Base-by-base conservation (phyloP, 1,140 invertebrate species). In the Doryteuthis pealeii region DNA sequence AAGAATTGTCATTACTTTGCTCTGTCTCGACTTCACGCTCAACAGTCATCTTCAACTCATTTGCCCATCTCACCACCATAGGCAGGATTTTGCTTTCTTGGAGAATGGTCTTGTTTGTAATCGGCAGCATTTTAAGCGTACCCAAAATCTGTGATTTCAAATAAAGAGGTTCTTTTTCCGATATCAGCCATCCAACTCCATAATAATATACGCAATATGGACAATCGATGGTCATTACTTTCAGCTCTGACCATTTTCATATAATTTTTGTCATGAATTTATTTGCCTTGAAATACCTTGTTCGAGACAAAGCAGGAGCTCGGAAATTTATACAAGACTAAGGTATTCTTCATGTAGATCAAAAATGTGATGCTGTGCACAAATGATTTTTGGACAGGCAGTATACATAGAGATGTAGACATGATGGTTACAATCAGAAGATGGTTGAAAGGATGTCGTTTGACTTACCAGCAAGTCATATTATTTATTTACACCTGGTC, bases 221-320 rank as follows among this genome's bases (percentile, higher is more conserved):
- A 91, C 0, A 91, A 89, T 74, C 95, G 91, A 33, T 93, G 92
- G 69, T 92, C 90, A 32, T 91, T 87, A 75, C 94, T 92, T 87
- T 96, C 94, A 8, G 94, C 95, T 22, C 96, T 91, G 31, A 98
- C 95, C 93, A 98, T 96, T 72, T n/a, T n/a, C n/a, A n/a, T n/a
- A n/a, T n/a, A n/a, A n/a, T n/a, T n/a, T n/a, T n/a, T n/a, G n/a
- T n/a, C n/a, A n/a, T n/a, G n/a, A n/a, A n/a, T n/a, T n/a, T n/a
- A n/a, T n/a, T n/a, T n/a, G n/a, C n/a, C n/a, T n/a, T n/a, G n/a
- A n/a, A n/a, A n/a, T n/a, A n/a, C n/a, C n/a, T n/a, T n/a, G n/a
- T n/a, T n/a, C n/a, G n/a, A n/a, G n/a, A n/a, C n/a, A n/a, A n/a
- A n/a, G n/a, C n/a, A n/a, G n/a, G n/a, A n/a, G n/a, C n/a, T n/a